A percentile compares a stretch with the other conserved stretches of the same genome.
phyloP scores from a whole-genome alignment of 1,140 invertebrate genomes.

The Drosophila arawakana region DNA sequence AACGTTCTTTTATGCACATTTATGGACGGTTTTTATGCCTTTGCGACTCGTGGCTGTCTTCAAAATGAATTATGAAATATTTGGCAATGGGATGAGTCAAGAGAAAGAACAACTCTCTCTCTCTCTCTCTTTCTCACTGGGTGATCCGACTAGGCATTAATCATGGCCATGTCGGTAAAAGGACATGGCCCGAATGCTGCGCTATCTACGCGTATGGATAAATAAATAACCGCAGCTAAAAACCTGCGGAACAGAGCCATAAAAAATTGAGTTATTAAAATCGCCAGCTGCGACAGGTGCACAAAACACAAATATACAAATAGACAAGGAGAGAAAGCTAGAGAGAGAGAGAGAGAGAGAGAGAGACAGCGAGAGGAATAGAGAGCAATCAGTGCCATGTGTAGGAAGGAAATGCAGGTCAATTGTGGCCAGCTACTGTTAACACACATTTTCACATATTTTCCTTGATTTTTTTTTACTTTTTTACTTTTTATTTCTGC shows the following conservation, averaged over 20 bases:
- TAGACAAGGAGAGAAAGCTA: conserved; percentile 19
- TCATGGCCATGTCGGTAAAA: conserved; percentile 58
- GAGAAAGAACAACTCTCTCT: conserved; percentile 13
- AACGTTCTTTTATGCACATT: conserved; percentile 61
- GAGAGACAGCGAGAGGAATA: conserved; percentile 1
- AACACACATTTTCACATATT: conserved; percentile 20
- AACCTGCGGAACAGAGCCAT: conserved; percentile 60
- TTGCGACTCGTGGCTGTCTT: conserved; percentile 38
- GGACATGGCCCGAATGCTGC: conserved; percentile 50
- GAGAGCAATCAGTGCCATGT: conserved; percentile 54
- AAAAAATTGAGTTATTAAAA: conserved; percentile 77
- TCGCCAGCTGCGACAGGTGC: conserved; percentile 57
- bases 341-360: conserved; percentile 10
- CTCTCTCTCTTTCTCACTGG: not conserved
- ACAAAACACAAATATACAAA: conserved; percentile 13
- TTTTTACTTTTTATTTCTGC: conserved; percentile 10
- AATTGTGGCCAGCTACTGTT: conserved; percentile 44
- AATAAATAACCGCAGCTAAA: conserved; percentile 56
- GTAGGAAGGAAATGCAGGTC: conserved; percentile 61
- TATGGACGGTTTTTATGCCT: conserved; percentile 70
- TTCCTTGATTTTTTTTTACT: not conserved
- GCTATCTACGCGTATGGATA: conserved; percentile 41
- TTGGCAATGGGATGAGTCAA: conserved; percentile 51
- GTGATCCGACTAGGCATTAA: conserved; percentile 48
- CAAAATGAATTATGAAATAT: conserved; percentile 74